These are phyloP conservation scores for Smithornis capensis DNA, from an alignment of 2,113 vertebrate species.

Conservation along the genomic window DNA sequence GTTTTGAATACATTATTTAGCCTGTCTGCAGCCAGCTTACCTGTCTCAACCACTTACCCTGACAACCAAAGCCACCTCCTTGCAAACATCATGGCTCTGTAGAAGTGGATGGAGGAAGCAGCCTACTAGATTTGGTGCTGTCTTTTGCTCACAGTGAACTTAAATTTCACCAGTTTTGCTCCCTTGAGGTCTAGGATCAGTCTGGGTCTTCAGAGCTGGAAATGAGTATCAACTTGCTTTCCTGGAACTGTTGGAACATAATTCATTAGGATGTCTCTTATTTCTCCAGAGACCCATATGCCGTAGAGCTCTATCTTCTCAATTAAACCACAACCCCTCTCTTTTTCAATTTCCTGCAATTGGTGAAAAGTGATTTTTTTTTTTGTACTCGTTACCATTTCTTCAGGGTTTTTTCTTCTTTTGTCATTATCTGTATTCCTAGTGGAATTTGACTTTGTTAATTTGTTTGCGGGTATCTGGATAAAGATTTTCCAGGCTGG, in stretches of 20 bases:
- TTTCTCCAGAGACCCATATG: background rate
- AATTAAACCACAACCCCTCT: background rate
- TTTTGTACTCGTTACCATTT: background rate
- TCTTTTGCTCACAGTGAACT: background rate
- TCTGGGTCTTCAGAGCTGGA: background rate
- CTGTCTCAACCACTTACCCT: background rate
- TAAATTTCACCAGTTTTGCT: background rate
- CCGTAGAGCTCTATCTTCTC: background rate
- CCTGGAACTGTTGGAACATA: background rate
- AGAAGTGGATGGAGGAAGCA: background rate
- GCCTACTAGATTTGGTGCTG: background rate
- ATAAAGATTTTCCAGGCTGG: background rate
- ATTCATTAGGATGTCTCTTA: background rate
- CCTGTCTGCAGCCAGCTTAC: background rate
- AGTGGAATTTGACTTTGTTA: background rate
- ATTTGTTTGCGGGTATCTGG: background rate
- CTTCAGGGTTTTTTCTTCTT: background rate
- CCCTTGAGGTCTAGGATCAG: background rate
- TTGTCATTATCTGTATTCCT: background rate
- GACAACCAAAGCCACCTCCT: background rate
- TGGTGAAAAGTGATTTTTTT: background rate
- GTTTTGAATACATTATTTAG: background rate
- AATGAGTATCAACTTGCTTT: background rate
- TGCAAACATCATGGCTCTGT: background rate
- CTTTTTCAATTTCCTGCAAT: background rate